A percentile compares a stretch with the other conserved stretches of the same genome.
Evolutionary conservation across 2,113 vertebrate genomes (phyloP).

Genomic region (Synodontis membranacea): DNA sequence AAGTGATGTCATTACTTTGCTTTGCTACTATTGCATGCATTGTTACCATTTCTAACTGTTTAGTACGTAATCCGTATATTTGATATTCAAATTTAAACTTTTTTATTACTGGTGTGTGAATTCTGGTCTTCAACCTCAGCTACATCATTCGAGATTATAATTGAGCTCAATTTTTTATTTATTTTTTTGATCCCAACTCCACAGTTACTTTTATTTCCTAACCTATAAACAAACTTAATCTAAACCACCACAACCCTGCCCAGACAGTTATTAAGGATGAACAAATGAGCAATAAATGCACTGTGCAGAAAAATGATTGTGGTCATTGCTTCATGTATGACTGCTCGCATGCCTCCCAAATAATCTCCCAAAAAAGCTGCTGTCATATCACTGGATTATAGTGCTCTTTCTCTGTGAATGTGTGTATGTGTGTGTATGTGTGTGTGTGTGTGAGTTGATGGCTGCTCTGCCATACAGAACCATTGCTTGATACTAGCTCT

Average conservation of each 20-base stretch:
- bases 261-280: background rate
- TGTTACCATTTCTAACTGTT: background rate
- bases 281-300: background rate
- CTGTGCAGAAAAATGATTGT: background rate
- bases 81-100: too few species aligned
- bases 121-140: background rate
- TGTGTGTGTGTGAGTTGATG: slow-evolving; percentile 61
- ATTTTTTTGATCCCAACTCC: background rate
- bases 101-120: background rate
- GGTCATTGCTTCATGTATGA: background rate
- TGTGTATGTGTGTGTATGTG: background rate
- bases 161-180: background rate
- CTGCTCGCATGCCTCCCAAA: background rate
- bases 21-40: too few species aligned
- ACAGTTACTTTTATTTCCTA: background rate
- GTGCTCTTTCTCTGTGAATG: background rate
- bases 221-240: background rate
- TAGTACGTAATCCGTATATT: too few species aligned
- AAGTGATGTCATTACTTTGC: background rate
- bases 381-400: slow-evolving; percentile 22
- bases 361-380: slow-evolving; percentile 3
- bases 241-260: background rate
- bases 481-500: slow-evolving; percentile 65
- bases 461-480: slow-evolving; percentile 76
- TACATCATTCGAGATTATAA: background rate